These are phyloP conservation scores for Leptocoma aspasia DNA, from an alignment of 2,113 vertebrate species.

Conservation along the genomic window DNA sequence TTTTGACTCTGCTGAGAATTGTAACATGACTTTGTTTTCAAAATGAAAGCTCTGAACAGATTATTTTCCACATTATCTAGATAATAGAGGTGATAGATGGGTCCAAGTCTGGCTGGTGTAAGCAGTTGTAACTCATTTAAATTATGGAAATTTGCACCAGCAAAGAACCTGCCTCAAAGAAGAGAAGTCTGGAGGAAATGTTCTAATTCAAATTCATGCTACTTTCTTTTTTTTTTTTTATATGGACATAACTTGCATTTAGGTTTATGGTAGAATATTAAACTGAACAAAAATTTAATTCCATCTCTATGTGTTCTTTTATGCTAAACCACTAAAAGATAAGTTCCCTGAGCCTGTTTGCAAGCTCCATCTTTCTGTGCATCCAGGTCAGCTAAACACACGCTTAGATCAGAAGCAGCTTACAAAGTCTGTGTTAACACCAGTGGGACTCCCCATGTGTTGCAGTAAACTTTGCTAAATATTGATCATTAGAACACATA, in stretches of 20 bases:
- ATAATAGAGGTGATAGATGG: constrained; percentile 40
- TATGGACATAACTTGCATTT: background rate
- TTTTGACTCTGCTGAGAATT: constrained; percentile 34
- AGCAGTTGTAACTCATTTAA: constrained; percentile 30
- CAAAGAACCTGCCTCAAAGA: background rate
- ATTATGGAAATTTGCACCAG: constrained; percentile 33
- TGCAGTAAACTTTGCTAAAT: background rate
- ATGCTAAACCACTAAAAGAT: background rate
- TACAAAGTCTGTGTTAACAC: background rate
- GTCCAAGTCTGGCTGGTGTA: constrained; percentile 1
- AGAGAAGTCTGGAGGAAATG: background rate
- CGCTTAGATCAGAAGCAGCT: background rate
- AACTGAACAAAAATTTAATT: background rate
- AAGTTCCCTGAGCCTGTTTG: background rate
- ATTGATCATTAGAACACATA: background rate
- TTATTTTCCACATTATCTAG: constrained; percentile 26
- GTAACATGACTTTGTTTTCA: constrained; percentile 34
- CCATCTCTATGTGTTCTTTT: background rate
- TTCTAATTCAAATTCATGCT: background rate
- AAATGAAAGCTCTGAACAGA: constrained; percentile 34
- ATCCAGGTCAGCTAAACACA: background rate
- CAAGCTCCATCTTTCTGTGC: background rate
- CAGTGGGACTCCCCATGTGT: background rate
- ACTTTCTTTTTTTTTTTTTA: background rate
- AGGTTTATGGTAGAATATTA: background rate